Percentiles rank a stretch among this genome's conserved stretches.
These are phyloP conservation scores for Leptodactylus fuscus DNA, from an alignment of 2,113 vertebrate genomes.

Conservation along the genomic window DNA sequence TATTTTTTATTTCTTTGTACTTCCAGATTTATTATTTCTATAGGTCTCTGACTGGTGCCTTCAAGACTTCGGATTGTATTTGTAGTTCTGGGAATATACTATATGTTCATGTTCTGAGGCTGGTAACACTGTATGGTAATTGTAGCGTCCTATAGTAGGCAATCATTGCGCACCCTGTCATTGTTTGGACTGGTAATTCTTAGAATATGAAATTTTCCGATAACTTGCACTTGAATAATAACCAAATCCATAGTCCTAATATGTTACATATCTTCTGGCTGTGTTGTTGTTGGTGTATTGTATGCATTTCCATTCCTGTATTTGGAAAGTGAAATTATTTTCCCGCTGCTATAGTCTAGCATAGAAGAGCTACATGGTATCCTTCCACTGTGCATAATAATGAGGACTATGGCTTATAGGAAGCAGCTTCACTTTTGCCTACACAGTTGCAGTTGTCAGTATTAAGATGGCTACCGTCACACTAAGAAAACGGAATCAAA, in stretches of 20 bases:
- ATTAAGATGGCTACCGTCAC: slow-evolving; percentile 6
- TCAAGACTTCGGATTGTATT: neutral
- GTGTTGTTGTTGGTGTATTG: neutral
- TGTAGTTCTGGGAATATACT: neutral
- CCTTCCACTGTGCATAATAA: neutral
- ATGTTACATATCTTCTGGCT: neutral
- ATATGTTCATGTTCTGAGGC: neutral
- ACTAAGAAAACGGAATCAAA: neutral
- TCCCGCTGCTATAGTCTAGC: neutral
- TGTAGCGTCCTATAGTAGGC: neutral
- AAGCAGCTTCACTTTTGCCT: neutral
- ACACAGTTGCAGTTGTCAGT: neutral
- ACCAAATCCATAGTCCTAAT: neutral
- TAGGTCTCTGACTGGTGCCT: neutral
- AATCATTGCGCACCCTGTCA: neutral
- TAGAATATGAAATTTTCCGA: neutral
- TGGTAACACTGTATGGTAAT: neutral
- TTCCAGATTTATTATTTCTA: neutral
- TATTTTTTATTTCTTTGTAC: neutral
- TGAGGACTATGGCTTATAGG: neutral
- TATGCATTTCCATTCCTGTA: neutral
- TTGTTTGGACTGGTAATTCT: neutral
- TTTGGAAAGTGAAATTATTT: neutral
- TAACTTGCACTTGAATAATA: neutral
- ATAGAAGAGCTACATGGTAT: neutral